Percentiles rank a stretch among this genome's conserved stretches.
phyloP scores from a whole-genome alignment of 2,888 invertebrate genomes.

The Sepiola atlantica region DNA sequence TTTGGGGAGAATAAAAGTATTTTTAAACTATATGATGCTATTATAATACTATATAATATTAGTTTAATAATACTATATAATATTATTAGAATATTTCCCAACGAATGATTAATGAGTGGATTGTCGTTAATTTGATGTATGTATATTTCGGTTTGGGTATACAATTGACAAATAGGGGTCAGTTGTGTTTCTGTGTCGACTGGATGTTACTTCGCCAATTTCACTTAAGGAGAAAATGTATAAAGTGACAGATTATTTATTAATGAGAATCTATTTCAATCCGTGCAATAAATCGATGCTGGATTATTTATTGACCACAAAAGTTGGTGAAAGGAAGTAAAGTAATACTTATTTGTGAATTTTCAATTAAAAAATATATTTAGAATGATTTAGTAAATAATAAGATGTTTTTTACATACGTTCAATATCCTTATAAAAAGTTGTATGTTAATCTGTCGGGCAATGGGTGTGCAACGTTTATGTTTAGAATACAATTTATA shows the following conservation, averaged over 20 bases:
- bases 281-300: not conserved
- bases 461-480: too few species aligned
- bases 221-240: not conserved
- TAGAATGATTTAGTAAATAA: not conserved
- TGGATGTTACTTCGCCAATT: not conserved
- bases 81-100: too few species aligned
- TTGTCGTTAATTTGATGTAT: not conserved
- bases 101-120: too few species aligned
- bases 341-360: not conserved
- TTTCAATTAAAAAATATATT: not conserved
- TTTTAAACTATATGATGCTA: too few species aligned
- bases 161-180: not conserved
- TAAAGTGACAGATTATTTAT: not conserved
- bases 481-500: too few species aligned
- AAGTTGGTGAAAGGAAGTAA: not conserved
- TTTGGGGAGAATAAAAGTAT: too few species aligned
- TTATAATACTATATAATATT: too few species aligned
- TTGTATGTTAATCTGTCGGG: too few species aligned
- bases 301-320: not conserved
- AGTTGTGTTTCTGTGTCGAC: not conserved
- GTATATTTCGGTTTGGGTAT: not conserved
- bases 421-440: too few species aligned
- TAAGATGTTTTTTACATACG: not conserved
- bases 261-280: not conserved
- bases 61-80: too few species aligned